phyloP scores from a whole-genome alignment of 2,888 invertebrate genomes.

The Baccha elongata region DNA sequence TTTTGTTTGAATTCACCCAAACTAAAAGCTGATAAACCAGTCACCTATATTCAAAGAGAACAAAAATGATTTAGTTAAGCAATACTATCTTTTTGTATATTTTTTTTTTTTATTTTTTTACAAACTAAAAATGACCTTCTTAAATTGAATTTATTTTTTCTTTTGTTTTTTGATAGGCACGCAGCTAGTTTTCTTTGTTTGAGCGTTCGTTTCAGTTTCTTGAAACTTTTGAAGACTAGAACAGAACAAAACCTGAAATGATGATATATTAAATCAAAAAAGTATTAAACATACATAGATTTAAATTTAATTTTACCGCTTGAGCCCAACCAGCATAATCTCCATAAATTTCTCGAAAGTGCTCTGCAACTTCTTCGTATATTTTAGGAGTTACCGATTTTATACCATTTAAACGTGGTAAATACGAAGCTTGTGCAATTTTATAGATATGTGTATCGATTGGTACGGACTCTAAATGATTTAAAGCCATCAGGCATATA shows the following conservation, averaged over 20 bases:
- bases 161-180: slow-evolving; percentile 28
- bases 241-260: slow-evolving; percentile 89
- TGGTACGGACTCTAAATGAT: slow-evolving; percentile 93
- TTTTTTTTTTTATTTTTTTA: too few species aligned
- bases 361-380: slow-evolving; percentile 92
- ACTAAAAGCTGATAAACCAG: too few species aligned
- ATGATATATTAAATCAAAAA: too few species aligned
- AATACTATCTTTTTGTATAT: too few species aligned
- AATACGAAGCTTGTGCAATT: slow-evolving; percentile 91
- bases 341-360: slow-evolving; percentile 92
- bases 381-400: slow-evolving; percentile 92
- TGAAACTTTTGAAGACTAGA: slow-evolving; percentile 91
- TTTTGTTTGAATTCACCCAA: too few species aligned
- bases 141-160: slow-evolving; percentile 8
- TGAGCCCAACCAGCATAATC: slow-evolving; percentile 97
- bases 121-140: too few species aligned
- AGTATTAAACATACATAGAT: slow-evolving; percentile 17
- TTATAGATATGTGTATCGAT: slow-evolving; percentile 98
- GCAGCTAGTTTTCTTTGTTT: not conserved
- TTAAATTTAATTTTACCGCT: slow-evolving; percentile 86
- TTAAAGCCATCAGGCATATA: slow-evolving; percentile 97
- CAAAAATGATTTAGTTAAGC: too few species aligned
- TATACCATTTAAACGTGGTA: slow-evolving; percentile 87
- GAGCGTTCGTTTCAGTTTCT: not conserved
- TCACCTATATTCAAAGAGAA: too few species aligned